Base-by-base conservation (phyloP, 1,140 invertebrate genomes). In the Aphelinus atriplicis region DNA sequence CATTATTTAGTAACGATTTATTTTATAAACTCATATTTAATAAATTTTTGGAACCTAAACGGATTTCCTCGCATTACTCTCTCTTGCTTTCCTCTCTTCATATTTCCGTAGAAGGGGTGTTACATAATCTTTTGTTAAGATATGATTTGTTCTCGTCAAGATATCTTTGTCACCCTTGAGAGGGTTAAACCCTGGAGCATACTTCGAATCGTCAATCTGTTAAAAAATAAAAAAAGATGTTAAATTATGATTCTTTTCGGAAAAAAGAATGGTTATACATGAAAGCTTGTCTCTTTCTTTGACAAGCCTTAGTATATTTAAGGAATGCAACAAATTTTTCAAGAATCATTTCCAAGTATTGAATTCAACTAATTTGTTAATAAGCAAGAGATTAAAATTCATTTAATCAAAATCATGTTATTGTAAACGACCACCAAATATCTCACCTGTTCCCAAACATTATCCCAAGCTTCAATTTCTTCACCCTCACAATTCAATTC, bases 401-500 rank as follows among this genome's bases (percentile, higher is more conserved):
- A 26, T 26, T 26, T 26, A 26, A 26, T 26, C 0, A 26, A 26
- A 26, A 26, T 26, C 26, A 26, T 26, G 26, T 26, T 26, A 26
- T 26, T 26, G 26, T 26, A 26, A 26, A 26, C 26, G 26, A 26
- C 26, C 26, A 26, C 26, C 26, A 26, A 26, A 26, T 26, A 67
- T 84, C 87, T 86, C 81, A 91, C 90, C 78, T 86, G 81, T 7
- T 80, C 80, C 82, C 87, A 85, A 64, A 89, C 83, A 75, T 87
- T 78, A 53, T 84, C 69, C 71, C 81, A 88, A 10, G 72, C 74
- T 61, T 87, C 84, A 6, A 78, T 75, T 70, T 93, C 92, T 10
- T 92, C 89, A 50, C 88, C 88, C 57, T 85, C 79, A 43, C 89
- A 87, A 26, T 90, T 58, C 67, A 94, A 78, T 84, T 94, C 93